Percentiles rank a stretch among this genome's conserved stretches.
Conservation (phyloP, 2,113 vertebrate genomes). For the Ceyx melanurus region DNA sequence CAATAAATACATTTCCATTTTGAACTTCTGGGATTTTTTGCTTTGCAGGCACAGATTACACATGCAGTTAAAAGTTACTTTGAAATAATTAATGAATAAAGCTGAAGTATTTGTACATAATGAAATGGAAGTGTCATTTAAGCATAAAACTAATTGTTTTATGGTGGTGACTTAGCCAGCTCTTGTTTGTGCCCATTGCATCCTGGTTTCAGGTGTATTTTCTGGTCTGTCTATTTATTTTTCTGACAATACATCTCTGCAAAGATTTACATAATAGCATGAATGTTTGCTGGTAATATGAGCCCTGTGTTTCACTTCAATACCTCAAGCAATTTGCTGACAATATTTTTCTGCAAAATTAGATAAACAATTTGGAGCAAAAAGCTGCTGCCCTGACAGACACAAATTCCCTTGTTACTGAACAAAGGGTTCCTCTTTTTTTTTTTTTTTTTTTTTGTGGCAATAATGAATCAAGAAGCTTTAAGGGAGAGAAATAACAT, state of each 20-base stretch:
- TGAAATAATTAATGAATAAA: constrained; percentile 29
- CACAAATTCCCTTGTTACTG: constrained; percentile 37
- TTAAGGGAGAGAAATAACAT: constrained; percentile 22
- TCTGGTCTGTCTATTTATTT: neutral
- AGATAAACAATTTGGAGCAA: constrained; percentile 53
- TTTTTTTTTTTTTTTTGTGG: neutral
- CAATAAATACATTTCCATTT: neutral
- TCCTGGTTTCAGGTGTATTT: neutral
- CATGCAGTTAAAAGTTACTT: neutral
- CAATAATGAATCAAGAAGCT: constrained; percentile 40
- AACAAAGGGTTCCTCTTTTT: constrained; percentile 45
- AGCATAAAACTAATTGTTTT: neutral
- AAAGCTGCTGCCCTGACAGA: constrained; percentile 46
- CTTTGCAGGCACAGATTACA: neutral
- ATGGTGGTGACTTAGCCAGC: neutral
- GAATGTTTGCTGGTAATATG: constrained; percentile 47
- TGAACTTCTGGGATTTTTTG: neutral
- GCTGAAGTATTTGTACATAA: neutral
- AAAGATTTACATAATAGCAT: constrained; percentile 65
- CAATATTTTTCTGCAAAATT: constrained; percentile 55
- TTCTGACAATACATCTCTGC: constrained; percentile 10
- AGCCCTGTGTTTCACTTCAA: constrained; percentile 44
- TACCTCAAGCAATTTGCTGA: constrained; percentile 65
- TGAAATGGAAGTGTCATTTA: constrained; percentile 7
- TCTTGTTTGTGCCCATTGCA: neutral